Evolutionary conservation across 2,888 invertebrate genomes (phyloP), one percentile per base, ranked within the genome.

Genomic region (Sturmia bella): DNA sequence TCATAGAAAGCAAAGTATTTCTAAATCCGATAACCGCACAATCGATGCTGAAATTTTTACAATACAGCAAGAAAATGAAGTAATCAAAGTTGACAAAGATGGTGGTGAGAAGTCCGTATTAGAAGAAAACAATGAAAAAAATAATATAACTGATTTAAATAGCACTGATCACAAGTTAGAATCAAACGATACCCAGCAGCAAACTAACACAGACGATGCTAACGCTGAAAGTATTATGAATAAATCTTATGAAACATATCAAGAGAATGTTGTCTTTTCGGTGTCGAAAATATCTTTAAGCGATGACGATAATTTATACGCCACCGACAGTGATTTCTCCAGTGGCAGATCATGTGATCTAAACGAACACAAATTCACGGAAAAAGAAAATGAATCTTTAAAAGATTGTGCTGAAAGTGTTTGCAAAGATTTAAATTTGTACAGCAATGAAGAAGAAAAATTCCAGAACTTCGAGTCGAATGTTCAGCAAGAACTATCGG

Each of bases 251-350:
- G 7, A 19, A 19, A n/a, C 6, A 17, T 39, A 24, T 32, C 32
- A 56, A 11, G 27, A 68, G 1, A 81, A 77, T 50, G 17, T 77
- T 70, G 54, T 77, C 11, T 77, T 81, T 73, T 77, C 81, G 7
- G 66, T 81, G 11, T 17, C 32, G 12, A 81, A 56, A 15, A 50
- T 77, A 63, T 41, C 68, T n/a, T 73, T 64, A 21, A 76, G 52
- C 39, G 78, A 74, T 11, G 80, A 82, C 39, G 81, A 59, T 41
- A 41, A 52, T 37, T 0, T 73, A 4, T 81, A 45, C 57, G 50
- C 11, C 11, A 76, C 43, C 17, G 73, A 73, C 54, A 81, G 76
- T 39, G 75, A 76, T 61, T 54, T 48, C 6, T 48, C 27, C n/a
- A 75, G 52, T 24, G 54, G 52, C 4, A 81, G 68, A 50, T 72